Base-by-base conservation (phyloP, 2,113 vertebrate genomes). In the Callospermophilus lateralis region DNA sequence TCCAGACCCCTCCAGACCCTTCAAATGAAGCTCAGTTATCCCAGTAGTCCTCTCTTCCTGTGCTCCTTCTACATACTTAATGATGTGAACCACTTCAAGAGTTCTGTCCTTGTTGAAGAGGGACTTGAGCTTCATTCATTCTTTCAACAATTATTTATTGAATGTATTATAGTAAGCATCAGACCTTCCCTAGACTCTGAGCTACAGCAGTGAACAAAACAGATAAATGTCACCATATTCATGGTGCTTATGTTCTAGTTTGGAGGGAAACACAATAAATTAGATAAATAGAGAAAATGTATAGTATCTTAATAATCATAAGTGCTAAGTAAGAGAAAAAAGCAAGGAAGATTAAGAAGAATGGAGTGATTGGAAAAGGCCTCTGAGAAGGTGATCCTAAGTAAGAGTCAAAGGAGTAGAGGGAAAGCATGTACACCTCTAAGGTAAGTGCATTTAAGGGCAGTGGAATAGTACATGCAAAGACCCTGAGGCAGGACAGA, bases 121-220 rank as follows among this genome's bases (percentile, higher is more conserved):
- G 3, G 20, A 13, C 39, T 4, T 86, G 2, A 90, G 48, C 39
- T 93, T 94, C 79, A 61, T 63, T 67, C 30, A 26, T 63, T 84
- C 74, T 78, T 93, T 94, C 30, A 84, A 10, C 39, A 42, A 84
- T 15, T 93, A 96, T 22, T 93, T 91, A 58, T 45, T 84, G 17
- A 90, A 45, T 80, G 34, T 5, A 37, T 88, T 8, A 19, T 70
- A 42, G 39, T 95, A 55, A 67, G 37, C 61, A 81, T 34, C 61
- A 89, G 84, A 68, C 20, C 53, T 68, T 39, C 2, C 19, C 10
- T 34, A 55, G 61, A 42, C 53, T 87, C 32, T 88, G 37, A 78
- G 28, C 65, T 92, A 81, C 1, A 85, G n/a, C 67, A 95, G 17
- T 85, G n/a, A 76, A 76, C 26, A 86, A 79, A 84, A 87, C 8